These are phyloP conservation scores for Mesochorus sp. DNA, from an alignment of 2,888 invertebrate genomes.

Conservation along the genomic window DNA sequence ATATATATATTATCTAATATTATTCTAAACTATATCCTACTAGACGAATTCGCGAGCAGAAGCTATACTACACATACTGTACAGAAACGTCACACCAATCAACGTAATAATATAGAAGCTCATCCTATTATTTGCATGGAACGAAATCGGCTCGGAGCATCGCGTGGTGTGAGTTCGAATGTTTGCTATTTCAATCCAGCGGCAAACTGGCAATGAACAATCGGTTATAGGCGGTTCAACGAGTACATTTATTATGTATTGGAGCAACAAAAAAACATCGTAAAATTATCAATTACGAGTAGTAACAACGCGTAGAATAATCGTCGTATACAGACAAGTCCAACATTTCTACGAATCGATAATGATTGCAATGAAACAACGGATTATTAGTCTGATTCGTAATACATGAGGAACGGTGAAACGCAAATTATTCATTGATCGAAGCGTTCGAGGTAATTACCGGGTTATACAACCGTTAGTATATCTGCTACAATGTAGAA, in stretches of 20 bases:
- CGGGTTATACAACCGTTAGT: too few relatives aligned
- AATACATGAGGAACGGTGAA: not conserved
- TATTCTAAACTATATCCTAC: too few relatives aligned
- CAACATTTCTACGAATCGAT: not conserved
- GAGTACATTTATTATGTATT: not conserved
- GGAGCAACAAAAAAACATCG: not conserved
- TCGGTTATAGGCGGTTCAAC: not conserved
- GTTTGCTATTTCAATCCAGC: not conserved
- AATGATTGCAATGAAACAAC: conserved; percentile 25
- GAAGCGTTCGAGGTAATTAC: not conserved
- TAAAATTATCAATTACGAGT: conserved; percentile 22
- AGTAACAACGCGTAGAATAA: not conserved
- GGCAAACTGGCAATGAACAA: not conserved
- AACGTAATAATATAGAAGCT: conserved; percentile 31
- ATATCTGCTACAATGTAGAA: too few relatives aligned
- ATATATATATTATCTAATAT: not conserved
- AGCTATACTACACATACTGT: not conserved
- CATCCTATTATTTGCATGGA: conserved; percentile 15
- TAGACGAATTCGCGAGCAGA: too few relatives aligned
- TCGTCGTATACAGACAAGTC: conserved; percentile 7
- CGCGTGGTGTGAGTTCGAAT: conserved; percentile 7
- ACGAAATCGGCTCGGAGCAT: conserved; percentile 1
- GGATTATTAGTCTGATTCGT: too few relatives aligned
- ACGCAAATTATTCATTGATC: conserved; percentile 24
- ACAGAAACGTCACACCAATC: not conserved